Evolutionary conservation across 2,797 vertebrate species (phyloP).

Genomic region (Gephyroberyx darwinii): DNA sequence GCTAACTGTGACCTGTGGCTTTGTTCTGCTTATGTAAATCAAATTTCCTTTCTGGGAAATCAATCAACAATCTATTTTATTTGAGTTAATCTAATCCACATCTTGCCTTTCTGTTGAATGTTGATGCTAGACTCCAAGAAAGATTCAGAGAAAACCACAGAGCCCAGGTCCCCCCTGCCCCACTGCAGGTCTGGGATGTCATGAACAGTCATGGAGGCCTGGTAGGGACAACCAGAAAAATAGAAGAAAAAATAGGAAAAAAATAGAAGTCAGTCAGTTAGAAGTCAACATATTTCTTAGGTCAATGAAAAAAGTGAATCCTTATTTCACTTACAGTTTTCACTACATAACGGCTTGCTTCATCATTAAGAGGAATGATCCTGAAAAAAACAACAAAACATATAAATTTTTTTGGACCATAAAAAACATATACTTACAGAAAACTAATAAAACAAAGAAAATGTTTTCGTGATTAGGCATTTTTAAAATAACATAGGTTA

Average conservation of each 20-base stretch:
- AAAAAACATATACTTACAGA: neutral
- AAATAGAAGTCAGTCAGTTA: no score
- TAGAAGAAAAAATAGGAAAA: no score
- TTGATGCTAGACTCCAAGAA: constrained; percentile 92
- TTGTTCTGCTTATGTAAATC: constrained; percentile 29
- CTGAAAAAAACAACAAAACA: constrained; percentile 74
- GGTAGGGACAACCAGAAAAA: neutral
- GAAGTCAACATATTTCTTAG: neutral
- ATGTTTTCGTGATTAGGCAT: no score
- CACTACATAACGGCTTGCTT: constrained; percentile 84
- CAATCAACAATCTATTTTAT: constrained; percentile 30
- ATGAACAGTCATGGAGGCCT: constrained; percentile 90
- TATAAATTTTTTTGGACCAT: neutral
- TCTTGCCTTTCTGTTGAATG: constrained; percentile 90
- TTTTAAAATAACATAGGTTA: no score
- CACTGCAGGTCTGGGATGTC: constrained; percentile 90
- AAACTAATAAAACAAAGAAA: no score
- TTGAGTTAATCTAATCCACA: constrained; percentile 17
- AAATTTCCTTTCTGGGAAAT: constrained; percentile 34
- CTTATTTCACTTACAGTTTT: constrained; percentile 89
- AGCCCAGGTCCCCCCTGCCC: constrained; percentile 84
- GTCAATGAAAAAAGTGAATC: neutral
- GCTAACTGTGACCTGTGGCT: constrained; percentile 22
- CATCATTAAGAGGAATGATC: constrained; percentile 85
- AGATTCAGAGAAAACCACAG: constrained; percentile 94